Evolutionary conservation across 2,113 vertebrate genomes (phyloP).

Genomic region (Muntiacus reevesi): DNA sequence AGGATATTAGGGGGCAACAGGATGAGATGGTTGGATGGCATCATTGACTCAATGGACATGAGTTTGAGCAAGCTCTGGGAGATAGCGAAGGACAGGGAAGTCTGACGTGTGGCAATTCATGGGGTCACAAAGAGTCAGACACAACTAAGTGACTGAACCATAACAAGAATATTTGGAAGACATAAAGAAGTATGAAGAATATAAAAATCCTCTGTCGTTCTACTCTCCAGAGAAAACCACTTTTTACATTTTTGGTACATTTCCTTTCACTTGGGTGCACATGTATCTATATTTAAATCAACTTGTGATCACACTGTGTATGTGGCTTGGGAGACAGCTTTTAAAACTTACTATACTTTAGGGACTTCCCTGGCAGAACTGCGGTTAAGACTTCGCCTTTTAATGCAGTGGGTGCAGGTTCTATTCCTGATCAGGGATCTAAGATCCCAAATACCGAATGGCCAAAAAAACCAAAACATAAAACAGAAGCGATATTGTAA

Average conservation of each 20-base stretch:
- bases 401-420: too few relatives aligned
- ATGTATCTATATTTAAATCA: background rate
- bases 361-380: too few relatives aligned
- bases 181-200: background rate
- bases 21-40: background rate
- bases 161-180: background rate
- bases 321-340: background rate
- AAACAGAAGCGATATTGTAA: too few relatives aligned
- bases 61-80: background rate
- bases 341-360: background rate
- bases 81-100: background rate
- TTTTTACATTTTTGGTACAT: constrained; percentile 13
- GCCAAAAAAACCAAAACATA: too few relatives aligned
- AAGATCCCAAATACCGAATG: too few relatives aligned
- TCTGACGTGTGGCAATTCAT: fast-evolving
- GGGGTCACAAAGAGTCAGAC: background rate
- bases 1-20: background rate
- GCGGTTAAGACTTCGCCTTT: too few relatives aligned
- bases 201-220: background rate
- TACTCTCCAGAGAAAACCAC: background rate
- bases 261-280: background rate
- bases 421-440: too few relatives aligned
- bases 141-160: background rate
- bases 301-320: background rate
- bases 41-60: background rate